phyloP scores from a whole-genome alignment of 1,140 invertebrate genomes.

The Platyscapa corneri region DNA sequence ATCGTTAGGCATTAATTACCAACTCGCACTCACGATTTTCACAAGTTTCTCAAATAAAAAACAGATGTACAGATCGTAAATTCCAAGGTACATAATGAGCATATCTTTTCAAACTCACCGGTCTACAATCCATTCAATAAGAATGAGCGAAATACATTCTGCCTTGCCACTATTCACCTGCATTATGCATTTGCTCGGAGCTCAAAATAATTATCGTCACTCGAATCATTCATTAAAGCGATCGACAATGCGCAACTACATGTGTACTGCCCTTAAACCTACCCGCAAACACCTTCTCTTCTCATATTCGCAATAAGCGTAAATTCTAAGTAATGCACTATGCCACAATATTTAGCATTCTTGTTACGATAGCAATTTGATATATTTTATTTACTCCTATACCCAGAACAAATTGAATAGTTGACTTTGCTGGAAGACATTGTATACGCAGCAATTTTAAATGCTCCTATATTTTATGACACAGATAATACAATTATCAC shows the following conservation, averaged over 20 bases:
- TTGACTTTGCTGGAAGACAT: neutral
- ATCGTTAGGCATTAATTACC: constrained; percentile 9
- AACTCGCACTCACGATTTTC: neutral
- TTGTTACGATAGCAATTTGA: neutral
- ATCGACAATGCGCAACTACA: constrained; percentile 1
- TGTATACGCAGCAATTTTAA: neutral
- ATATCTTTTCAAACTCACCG: neutral
- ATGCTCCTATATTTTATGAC: neutral
- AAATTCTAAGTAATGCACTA: neutral
- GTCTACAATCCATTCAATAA: constrained; percentile 5
- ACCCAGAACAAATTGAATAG: neutral
- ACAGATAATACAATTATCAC: too few species aligned
- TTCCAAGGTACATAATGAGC: neutral
- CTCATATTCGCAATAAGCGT: neutral
- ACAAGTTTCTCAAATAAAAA: constrained; percentile 24
- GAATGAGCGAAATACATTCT: constrained; percentile 27
- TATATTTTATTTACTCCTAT: neutral
- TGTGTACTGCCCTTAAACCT: neutral
- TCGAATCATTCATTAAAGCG: constrained; percentile 30
- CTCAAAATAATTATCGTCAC: constrained; percentile 32
- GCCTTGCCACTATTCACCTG: neutral
- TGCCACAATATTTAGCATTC: neutral
- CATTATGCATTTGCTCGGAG: constrained; percentile 3
- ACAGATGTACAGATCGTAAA: constrained; percentile 24
- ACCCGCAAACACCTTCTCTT: neutral